A percentile compares a stretch with the other conserved stretches of the same genome.
These are phyloP conservation scores for Sarcophaga subvicina DNA, from an alignment of 2,888 invertebrate genomes.

Conservation along the genomic window DNA sequence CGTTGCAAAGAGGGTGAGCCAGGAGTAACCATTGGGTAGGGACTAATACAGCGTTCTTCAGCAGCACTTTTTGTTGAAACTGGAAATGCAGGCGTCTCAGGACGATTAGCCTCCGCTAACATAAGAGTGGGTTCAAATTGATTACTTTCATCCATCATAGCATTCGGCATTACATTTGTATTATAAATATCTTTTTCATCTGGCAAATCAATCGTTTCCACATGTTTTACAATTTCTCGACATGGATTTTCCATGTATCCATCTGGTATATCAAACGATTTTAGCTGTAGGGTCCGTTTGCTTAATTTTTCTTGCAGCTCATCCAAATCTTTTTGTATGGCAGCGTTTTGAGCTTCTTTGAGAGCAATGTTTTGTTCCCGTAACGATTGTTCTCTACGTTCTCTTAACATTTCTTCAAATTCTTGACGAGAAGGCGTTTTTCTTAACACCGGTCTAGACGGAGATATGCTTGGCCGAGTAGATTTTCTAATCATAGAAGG, in stretches of 20 bases:
- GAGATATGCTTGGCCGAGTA: constrained; percentile 73
- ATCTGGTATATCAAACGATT: background rate
- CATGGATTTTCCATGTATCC: constrained; percentile 37
- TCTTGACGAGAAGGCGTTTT: constrained; percentile 79
- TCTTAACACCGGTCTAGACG: constrained; percentile 74
- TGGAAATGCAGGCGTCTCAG: constrained; percentile 96
- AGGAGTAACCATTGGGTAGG: constrained; percentile 70
- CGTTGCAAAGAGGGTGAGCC: constrained; percentile 57
- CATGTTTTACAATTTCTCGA: constrained; percentile 56
- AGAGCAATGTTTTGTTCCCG: constrained; percentile 70
- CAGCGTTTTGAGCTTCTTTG: constrained; percentile 71
- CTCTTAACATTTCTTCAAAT: constrained; percentile 80
- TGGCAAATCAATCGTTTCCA: constrained; percentile 69
- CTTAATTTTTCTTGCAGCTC: constrained; percentile 72
- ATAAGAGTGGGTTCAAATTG: constrained; percentile 55
- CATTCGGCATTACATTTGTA: background rate
- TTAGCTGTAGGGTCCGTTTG: constrained; percentile 53
- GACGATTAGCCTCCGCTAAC: constrained; percentile 82
- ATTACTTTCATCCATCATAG: constrained; percentile 8
- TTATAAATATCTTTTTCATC: constrained; percentile 48
- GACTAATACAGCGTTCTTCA: constrained; percentile 83
- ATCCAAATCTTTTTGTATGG: constrained; percentile 73
- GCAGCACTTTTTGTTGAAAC: constrained; percentile 90
- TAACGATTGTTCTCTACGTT: constrained; percentile 77
- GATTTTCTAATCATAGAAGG: constrained; percentile 88